These are phyloP conservation scores for Lemur catta DNA, from an alignment of 2,797 vertebrate genomes.

Conservation along the genomic window DNA sequence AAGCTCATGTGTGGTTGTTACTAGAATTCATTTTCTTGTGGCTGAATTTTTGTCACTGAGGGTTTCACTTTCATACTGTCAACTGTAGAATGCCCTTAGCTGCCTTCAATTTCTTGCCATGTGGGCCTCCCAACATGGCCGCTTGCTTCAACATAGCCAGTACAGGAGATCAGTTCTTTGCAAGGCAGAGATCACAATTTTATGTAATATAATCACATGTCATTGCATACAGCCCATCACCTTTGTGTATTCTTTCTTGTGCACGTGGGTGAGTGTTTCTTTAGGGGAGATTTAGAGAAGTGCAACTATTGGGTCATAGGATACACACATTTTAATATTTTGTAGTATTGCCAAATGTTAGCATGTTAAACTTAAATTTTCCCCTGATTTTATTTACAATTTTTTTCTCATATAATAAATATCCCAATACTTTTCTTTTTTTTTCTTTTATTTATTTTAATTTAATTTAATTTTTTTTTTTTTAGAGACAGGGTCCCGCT, in stretches of 20 bases:
- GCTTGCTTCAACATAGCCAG: neutral
- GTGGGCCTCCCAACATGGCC: neutral
- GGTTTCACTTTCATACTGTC: neutral
- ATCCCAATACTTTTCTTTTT: neutral
- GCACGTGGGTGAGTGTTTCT: neutral
- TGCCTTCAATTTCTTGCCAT: neutral
- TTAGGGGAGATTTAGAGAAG: neutral
- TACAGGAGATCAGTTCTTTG: neutral
- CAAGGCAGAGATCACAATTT: neutral
- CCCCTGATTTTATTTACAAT: neutral
- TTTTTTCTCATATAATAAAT: constrained; percentile 18
- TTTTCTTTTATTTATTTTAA: too few species aligned
- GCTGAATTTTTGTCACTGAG: neutral
- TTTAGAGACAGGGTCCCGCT: neutral
- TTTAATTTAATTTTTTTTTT: neutral
- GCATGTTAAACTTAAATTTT: constrained; percentile 17
- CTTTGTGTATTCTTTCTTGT: neutral
- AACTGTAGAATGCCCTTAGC: neutral
- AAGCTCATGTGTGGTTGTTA: neutral
- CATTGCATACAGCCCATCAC: neutral
- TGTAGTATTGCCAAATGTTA: constrained; percentile 7
- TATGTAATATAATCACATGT: neutral
- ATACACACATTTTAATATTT: constrained; percentile 19
- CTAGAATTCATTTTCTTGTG: neutral
- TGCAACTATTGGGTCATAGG: neutral